phyloP scores from a whole-genome alignment of 2,797 vertebrate species.

The Monodelphis domestica region DNA sequence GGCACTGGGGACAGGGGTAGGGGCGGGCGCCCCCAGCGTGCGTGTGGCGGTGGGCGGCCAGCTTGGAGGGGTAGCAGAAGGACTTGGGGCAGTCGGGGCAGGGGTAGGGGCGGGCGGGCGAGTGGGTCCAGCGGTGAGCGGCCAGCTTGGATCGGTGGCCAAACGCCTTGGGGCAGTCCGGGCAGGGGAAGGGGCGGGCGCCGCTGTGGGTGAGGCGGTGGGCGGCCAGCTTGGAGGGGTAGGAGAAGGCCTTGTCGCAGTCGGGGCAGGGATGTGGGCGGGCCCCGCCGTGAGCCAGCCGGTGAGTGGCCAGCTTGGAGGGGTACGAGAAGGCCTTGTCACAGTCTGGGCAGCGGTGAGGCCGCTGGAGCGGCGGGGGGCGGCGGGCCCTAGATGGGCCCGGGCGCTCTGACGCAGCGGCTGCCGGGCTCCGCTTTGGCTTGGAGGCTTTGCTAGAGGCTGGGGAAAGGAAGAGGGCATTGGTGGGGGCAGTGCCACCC shows the following conservation, averaged over 20 bases:
- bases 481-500: background rate
- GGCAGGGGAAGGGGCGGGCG: conserved; percentile 73
- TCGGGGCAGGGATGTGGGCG: conserved; percentile 76
- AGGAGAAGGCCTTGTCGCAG: conserved; percentile 77
- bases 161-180: conserved; percentile 75
- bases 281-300: conserved; percentile 79
- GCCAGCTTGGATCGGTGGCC: conserved; percentile 75
- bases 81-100: conserved; percentile 83
- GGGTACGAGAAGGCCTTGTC: conserved; percentile 83
- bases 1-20: conserved; percentile 79
- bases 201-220: conserved; percentile 77
- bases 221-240: conserved; percentile 75
- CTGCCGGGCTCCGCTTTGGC: conserved; percentile 38
- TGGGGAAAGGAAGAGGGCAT: conserved; percentile 54
- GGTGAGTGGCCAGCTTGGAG: conserved; percentile 82
- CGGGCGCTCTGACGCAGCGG: background rate
- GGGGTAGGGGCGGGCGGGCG: conserved; percentile 74
- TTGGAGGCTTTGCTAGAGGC: conserved; percentile 43
- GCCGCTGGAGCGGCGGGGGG: conserved; percentile 68
- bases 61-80: conserved; percentile 83
- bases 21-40: conserved; percentile 78
- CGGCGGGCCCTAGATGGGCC: conserved; percentile 36
- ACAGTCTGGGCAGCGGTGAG: conserved; percentile 80
- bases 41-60: conserved; percentile 81
- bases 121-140: conserved; percentile 65